A percentile compares a stretch with the other conserved stretches of the same genome.
Conservation (phyloP, 53 echinoderm and acorn worm species). For the Echinarachnius parma region DNA sequence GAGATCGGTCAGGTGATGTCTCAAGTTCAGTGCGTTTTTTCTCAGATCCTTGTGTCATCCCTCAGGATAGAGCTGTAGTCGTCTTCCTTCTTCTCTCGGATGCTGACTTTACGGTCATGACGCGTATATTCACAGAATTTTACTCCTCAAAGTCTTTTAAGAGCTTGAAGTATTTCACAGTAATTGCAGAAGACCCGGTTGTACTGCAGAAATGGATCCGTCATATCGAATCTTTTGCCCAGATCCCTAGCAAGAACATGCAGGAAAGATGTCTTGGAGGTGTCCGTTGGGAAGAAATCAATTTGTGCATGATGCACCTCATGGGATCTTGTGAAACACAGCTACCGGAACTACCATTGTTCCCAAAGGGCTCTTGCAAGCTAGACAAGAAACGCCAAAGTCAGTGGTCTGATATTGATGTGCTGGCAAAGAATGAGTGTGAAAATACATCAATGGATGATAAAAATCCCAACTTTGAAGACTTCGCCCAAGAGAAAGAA, state of each 20-base stretch:
- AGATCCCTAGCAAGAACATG: constrained; percentile 12
- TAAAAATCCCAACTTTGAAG: constrained; percentile 27
- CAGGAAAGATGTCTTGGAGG: constrained; percentile 25
- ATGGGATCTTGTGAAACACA: constrained; percentile 14
- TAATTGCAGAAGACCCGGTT: constrained; percentile 36
- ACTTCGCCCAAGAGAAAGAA: constrained; percentile 9
- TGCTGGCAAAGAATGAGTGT: constrained; percentile 26
- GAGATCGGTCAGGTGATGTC: constrained; percentile 48
- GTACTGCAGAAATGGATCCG: constrained; percentile 12
- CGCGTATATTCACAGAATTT: constrained; percentile 53
- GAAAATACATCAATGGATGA: constrained; percentile 35
- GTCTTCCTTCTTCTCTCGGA: constrained; percentile 60
- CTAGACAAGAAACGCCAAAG: constrained; percentile 13
- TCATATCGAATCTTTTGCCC: neutral
- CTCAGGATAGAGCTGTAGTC: constrained; percentile 48
- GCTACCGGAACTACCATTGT: constrained; percentile 9
- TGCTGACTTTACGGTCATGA: constrained; percentile 52
- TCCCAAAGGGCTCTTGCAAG: neutral
- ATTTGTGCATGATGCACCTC: constrained; percentile 37
- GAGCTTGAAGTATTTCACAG: constrained; percentile 28
- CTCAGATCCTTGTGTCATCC: constrained; percentile 56
- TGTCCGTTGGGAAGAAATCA: constrained; percentile 11
- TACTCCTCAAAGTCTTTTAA: constrained; percentile 27
- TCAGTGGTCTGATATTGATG: constrained; percentile 31
- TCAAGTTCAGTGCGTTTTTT: constrained; percentile 53